Evolutionary conservation across 2,113 vertebrate species (phyloP).

Genomic region (Amphiprion ocellaris): DNA sequence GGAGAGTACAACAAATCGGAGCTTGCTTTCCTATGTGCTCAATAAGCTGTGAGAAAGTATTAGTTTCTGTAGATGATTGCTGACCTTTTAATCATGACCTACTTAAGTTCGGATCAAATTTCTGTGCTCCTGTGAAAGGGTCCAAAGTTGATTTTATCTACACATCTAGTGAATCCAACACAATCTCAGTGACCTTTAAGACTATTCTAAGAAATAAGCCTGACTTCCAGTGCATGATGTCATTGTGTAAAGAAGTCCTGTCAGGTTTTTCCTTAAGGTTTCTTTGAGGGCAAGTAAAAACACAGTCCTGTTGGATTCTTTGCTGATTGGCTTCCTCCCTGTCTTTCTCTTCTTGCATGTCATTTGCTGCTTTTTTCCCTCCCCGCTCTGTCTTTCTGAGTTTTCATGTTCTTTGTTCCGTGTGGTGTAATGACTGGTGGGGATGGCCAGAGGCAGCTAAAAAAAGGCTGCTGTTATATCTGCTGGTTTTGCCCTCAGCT

Average conservation of each 20-base stretch:
- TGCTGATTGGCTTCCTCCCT: not conserved
- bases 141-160: not conserved
- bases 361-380: conserved; percentile 26
- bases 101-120: conserved; percentile 12
- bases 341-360: conserved; percentile 28
- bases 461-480: conserved; percentile 34
- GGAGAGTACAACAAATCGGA: not conserved
- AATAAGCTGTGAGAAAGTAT: conserved; percentile 15
- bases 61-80: conserved; percentile 11
- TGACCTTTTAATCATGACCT: conserved; percentile 53
- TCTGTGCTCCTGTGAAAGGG: not conserved
- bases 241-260: not conserved
- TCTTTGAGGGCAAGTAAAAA: conserved; percentile 62
- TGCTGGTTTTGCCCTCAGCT: conserved; percentile 25
- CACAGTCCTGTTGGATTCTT: conserved; percentile 54
- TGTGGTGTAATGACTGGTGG: conserved; percentile 49
- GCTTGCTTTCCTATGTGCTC: not conserved
- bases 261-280: conserved; percentile 37
- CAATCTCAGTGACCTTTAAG: not conserved
- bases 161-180: no score
- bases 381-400: conserved; percentile 25
- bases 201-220: not conserved
- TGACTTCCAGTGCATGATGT: not conserved
- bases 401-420: conserved; percentile 58
- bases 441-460: conserved; percentile 55